Percentiles rank a stretch among this genome's conserved stretches.
These are phyloP conservation scores for Penaeus monodon DNA, from an alignment of 2,888 invertebrate genomes.

Conservation along the genomic window DNA sequence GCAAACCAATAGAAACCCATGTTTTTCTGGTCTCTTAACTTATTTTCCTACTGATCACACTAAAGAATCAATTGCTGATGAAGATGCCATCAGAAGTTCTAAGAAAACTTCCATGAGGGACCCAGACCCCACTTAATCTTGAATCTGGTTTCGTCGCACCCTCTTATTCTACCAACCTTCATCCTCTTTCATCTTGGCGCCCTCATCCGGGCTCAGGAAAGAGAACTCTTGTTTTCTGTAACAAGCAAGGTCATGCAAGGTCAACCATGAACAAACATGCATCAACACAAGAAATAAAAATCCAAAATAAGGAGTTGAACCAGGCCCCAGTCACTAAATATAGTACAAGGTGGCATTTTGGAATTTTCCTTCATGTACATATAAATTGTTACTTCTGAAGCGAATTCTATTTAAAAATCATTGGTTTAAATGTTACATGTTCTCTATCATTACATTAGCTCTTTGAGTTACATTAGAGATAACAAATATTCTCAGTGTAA, in stretches of 20 bases:
- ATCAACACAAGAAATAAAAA: slow-evolving; percentile 10
- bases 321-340: not conserved
- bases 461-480: too few relatives aligned
- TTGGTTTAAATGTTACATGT: too few relatives aligned
- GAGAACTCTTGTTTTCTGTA: slow-evolving; percentile 87
- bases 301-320: not conserved
- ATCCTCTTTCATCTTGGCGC: slow-evolving; percentile 93
- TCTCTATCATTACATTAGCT: too few relatives aligned
- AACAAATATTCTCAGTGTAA: too few relatives aligned
- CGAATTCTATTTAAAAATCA: not conserved
- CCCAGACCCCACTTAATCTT: too few relatives aligned
- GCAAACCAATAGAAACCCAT: too few relatives aligned
- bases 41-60: too few relatives aligned
- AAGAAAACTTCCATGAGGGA: too few relatives aligned
- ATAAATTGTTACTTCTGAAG: not conserved
- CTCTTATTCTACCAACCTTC: slow-evolving; percentile 74
- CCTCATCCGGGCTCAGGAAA: slow-evolving; percentile 92
- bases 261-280: slow-evolving; percentile 57
- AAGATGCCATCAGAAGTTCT: too few relatives aligned
- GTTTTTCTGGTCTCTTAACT: too few relatives aligned
- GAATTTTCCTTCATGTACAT: not conserved
- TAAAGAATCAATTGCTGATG: too few relatives aligned
- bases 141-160: not conserved
- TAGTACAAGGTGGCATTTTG: too few relatives aligned
- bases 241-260: slow-evolving; percentile 66